phyloP scores from a whole-genome alignment of 2,888 invertebrate genomes.

The Oxystoma pomonae region DNA sequence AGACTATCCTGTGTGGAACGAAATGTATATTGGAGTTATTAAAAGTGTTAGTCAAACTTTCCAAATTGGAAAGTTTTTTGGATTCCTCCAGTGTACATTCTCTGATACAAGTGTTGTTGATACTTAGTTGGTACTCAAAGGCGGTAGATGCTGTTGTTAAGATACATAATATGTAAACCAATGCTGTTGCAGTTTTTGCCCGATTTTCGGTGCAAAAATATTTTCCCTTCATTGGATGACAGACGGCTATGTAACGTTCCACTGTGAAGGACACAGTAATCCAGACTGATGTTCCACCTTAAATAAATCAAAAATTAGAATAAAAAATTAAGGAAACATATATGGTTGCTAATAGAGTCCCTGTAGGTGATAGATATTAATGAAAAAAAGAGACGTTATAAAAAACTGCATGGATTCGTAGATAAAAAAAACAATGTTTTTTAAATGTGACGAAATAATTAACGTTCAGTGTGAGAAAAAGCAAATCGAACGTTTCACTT shows the following conservation, averaged over 20 bases:
- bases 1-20: constrained; percentile 20
- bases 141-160: constrained; percentile 59
- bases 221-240: constrained; percentile 68
- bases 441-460: too few relatives aligned
- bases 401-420: too few relatives aligned
- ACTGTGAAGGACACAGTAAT: constrained; percentile 71
- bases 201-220: constrained; percentile 65
- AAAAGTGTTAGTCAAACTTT: background rate
- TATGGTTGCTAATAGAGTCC: too few relatives aligned
- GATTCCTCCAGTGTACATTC: constrained; percentile 25
- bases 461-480: too few relatives aligned
- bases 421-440: too few relatives aligned
- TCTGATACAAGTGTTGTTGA: constrained; percentile 31
- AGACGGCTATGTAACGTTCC: constrained; percentile 72
- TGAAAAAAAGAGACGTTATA: too few relatives aligned
- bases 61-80: constrained; percentile 11
- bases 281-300: constrained; percentile 68
- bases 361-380: too few relatives aligned
- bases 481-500: too few relatives aligned
- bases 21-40: constrained; percentile 20
- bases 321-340: too few relatives aligned
- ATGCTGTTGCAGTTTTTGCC: constrained; percentile 61
- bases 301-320: too few relatives aligned
- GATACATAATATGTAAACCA: constrained; percentile 57
- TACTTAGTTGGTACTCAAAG: constrained; percentile 60